Evolutionary conservation across 2,888 invertebrate genomes (phyloP).

Genomic region (Nezara viridula): DNA sequence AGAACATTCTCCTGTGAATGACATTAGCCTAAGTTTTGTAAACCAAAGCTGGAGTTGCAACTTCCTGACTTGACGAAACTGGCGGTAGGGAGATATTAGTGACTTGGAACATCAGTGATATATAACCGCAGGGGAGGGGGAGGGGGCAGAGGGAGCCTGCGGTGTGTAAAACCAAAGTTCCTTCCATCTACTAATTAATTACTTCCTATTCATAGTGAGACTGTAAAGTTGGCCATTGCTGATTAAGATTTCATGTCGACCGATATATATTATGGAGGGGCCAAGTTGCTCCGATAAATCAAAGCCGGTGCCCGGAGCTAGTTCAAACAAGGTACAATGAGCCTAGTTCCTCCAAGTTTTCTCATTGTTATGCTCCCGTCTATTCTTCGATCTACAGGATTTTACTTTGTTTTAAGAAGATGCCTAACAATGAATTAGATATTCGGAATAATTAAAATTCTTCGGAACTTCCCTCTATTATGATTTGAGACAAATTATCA

Average conservation of each 20-base stretch:
- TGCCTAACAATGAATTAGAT: neutral
- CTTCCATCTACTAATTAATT: conserved; percentile 54
- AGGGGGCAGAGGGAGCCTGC: neutral
- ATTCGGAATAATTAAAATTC: conserved; percentile 12
- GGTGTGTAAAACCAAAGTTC: conserved; percentile 48
- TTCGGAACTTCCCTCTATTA: neutral
- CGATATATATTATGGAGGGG: conserved; percentile 56
- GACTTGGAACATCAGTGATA: neutral
- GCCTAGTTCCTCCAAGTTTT: conserved; percentile 53
- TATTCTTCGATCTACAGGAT: neutral
- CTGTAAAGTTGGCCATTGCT: conserved; percentile 54
- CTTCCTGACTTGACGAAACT: neutral
- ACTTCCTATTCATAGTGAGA: conserved; percentile 55
- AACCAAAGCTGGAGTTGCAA: neutral
- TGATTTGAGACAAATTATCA: neutral
- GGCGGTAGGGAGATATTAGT: neutral
- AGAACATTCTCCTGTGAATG: neutral
- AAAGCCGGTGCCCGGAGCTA: conserved; percentile 48
- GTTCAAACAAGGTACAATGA: conserved; percentile 54
- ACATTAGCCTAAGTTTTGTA: neutral
- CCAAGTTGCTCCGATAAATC: conserved; percentile 55
- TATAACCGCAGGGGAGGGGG: neutral
- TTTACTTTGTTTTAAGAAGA: conserved; percentile 30
- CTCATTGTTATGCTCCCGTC: conserved; percentile 44
- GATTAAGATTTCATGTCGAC: conserved; percentile 56